A percentile compares a stretch with the other conserved stretches of the same genome.
phyloP scores from a whole-genome alignment of 2,113 vertebrate species.

The Crypturellus undulatus region DNA sequence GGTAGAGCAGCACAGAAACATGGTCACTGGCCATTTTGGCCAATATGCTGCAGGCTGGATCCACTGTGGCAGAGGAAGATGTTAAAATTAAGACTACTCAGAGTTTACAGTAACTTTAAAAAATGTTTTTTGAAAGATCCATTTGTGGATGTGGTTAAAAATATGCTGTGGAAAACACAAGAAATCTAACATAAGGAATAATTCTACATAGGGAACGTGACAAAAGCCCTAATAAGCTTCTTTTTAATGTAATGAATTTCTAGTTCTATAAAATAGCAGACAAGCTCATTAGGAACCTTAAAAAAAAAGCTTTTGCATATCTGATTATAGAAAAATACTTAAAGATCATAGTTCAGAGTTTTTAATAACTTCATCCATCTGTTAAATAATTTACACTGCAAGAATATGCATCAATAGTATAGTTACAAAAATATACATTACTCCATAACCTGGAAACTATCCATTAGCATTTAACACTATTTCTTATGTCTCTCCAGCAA shows the following conservation, averaged over 20 bases:
- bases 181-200: background rate
- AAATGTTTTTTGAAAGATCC: background rate
- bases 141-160: background rate
- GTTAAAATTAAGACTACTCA: background rate
- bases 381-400: conserved; percentile 36
- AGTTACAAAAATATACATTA: conserved; percentile 11
- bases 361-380: conserved; percentile 23
- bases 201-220: background rate
- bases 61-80: background rate
- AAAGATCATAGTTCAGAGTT: background rate
- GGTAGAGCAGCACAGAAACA: background rate
- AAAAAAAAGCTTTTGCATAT: background rate
- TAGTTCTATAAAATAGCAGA: background rate
- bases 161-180: background rate
- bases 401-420: conserved; percentile 1
- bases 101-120: background rate
- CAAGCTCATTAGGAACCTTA: background rate
- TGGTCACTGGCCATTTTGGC: background rate
- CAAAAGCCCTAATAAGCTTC: background rate
- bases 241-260: background rate
- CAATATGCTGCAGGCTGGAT: background rate
- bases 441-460: conserved; percentile 21
- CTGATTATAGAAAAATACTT: background rate
- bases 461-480: background rate
- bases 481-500: background rate